These are phyloP conservation scores for Tetragnatha montana DNA, from an alignment of 2,888 invertebrate genomes.

Conservation along the genomic window DNA sequence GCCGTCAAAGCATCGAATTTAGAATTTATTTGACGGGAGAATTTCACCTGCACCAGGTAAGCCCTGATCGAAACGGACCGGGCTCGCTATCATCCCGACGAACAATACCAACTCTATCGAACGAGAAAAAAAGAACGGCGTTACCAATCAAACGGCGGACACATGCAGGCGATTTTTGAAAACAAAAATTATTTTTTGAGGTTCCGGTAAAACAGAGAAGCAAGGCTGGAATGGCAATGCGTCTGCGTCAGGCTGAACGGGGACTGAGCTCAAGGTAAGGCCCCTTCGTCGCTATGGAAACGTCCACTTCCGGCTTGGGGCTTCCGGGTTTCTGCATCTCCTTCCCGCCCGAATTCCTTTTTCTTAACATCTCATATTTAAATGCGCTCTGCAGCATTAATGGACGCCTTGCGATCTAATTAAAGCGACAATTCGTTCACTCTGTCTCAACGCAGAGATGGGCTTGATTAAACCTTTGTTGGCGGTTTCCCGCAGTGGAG, in stretches of 20 bases:
- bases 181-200: constrained; percentile 59
- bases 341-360: constrained; percentile 3
- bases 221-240: constrained; percentile 43
- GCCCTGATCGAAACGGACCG: neutral
- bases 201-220: constrained; percentile 67
- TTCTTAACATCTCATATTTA: constrained; percentile 10
- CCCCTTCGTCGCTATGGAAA: constrained; percentile 64
- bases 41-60: constrained; percentile 28
- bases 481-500: neutral
- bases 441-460: neutral
- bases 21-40: constrained; percentile 23
- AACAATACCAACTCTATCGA: neutral
- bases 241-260: constrained; percentile 60
- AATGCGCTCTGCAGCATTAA: constrained; percentile 18
- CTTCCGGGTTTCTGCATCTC: constrained; percentile 50
- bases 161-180: constrained; percentile 45
- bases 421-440: neutral
- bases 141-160: constrained; percentile 18
- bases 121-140: neutral
- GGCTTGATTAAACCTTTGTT: neutral
- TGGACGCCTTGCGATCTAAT: neutral
- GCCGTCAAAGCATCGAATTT: constrained; percentile 24
- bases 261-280: constrained; percentile 54
- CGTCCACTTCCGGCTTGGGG: constrained; percentile 53
- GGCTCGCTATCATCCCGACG: neutral